These are phyloP conservation scores for Tangara arthus DNA, from an alignment of 2,797 vertebrate genomes.

Conservation along the genomic window DNA sequence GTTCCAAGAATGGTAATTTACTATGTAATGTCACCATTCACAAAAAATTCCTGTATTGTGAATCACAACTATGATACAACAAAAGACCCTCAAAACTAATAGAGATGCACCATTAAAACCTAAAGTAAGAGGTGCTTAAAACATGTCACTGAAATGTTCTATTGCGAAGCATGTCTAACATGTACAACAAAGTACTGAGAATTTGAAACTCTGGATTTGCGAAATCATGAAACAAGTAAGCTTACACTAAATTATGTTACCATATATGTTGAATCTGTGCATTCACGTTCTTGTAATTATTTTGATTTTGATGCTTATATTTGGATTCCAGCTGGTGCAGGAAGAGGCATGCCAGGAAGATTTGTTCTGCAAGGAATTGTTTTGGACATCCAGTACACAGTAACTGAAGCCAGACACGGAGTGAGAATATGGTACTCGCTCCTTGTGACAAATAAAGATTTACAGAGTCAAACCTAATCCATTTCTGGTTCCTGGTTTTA, in stretches of 20 bases:
- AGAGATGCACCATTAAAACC: background rate
- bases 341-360: background rate
- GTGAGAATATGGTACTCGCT: background rate
- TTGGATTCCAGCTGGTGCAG: background rate
- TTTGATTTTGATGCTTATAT: background rate
- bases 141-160: rapidly evolving
- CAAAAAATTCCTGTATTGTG: background rate
- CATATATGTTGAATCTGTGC: background rate
- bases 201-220: background rate
- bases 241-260: background rate
- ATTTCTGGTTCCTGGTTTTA: background rate
- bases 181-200: background rate
- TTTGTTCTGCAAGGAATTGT: background rate
- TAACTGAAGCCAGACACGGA: background rate
- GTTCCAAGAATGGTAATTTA: background rate
- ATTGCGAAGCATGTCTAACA: background rate
- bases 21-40: background rate
- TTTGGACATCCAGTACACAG: background rate
- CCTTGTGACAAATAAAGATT: background rate
- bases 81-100: background rate
- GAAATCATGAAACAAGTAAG: background rate
- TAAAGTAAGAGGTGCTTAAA: background rate
- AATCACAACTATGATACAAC: background rate
- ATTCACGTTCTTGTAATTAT: background rate
- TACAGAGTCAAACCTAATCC: background rate